Percentiles rank a stretch among this genome's conserved stretches.
Conservation (phyloP, 1,140 invertebrate species). For the Trachelipus rathkii region DNA sequence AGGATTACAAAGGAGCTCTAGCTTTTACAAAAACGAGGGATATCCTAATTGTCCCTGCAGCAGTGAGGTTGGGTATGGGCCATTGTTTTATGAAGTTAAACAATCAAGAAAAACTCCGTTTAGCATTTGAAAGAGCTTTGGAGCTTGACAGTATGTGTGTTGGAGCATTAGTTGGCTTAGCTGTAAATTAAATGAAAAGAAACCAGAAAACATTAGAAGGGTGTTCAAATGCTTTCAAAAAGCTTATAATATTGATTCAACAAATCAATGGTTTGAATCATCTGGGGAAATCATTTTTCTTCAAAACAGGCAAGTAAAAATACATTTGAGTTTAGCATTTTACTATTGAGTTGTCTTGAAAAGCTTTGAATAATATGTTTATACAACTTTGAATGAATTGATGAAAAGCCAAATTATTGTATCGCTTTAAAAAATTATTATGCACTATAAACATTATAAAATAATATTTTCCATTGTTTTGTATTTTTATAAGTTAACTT, state of each 20-base stretch:
- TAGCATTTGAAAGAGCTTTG: conserved; percentile 93
- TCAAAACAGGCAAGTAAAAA: conserved; percentile 81
- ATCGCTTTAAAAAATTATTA: conserved; percentile 54
- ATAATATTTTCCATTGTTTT: too few species aligned
- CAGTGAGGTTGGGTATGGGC: conserved; percentile 93
- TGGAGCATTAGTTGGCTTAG: conserved; percentile 89
- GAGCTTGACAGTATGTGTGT: conserved; percentile 91
- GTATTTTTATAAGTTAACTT: conserved; percentile 48
- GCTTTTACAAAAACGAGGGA: conserved; percentile 94
- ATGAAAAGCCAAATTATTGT: too few species aligned
- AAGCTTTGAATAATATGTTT: too few species aligned
- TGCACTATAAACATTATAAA: too few species aligned
- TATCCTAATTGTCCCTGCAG: conserved; percentile 94
- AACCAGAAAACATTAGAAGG: conserved; percentile 87
- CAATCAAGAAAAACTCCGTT: conserved; percentile 83
- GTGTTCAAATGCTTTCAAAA: conserved; percentile 92
- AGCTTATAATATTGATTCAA: conserved; percentile 94
- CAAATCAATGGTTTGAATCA: conserved; percentile 98
- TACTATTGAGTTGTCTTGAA: conserved; percentile 53
- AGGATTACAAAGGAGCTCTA: conserved; percentile 84
- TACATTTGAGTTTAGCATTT: background rate
- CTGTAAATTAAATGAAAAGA: conserved; percentile 93
- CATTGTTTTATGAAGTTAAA: conserved; percentile 96
- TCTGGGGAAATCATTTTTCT: conserved; percentile 98
- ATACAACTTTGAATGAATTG: too few species aligned